These are phyloP conservation scores for Pogonus chalceus DNA, from an alignment of 1,140 invertebrate genomes.

Conservation along the genomic window DNA sequence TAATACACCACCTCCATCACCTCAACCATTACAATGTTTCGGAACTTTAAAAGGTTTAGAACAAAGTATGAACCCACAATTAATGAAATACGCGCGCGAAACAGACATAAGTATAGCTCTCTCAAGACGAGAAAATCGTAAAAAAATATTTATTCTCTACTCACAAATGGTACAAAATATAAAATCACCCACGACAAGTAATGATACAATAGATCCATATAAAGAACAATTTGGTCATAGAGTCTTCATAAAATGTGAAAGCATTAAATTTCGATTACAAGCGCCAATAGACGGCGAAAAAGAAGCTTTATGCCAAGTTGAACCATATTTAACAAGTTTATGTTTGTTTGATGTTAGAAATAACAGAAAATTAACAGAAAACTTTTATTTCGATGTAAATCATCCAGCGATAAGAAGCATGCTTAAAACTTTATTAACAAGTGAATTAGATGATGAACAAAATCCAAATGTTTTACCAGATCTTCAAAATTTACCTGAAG, in stretches of 20 bases:
- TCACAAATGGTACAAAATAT: conserved; percentile 25
- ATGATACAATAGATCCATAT: conserved; percentile 48
- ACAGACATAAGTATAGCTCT: conserved; percentile 76
- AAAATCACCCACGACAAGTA: conserved; percentile 21
- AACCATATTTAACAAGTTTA: conserved; percentile 82
- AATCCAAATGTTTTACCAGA: conserved; percentile 22
- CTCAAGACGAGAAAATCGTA: conserved; percentile 63
- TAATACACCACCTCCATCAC: conserved; percentile 46
- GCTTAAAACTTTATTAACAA: conserved; percentile 34
- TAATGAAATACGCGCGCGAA: conserved; percentile 82
- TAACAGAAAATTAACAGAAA: conserved; percentile 81
- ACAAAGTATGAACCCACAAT: conserved; percentile 81
- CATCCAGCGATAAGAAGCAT: conserved; percentile 49
- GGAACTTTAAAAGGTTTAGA: conserved; percentile 78
- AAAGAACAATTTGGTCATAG: conserved; percentile 78
- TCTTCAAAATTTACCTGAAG: conserved; percentile 45
- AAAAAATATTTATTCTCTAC: conserved; percentile 51
- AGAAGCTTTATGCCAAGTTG: conserved; percentile 72
- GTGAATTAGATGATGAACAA: conserved; percentile 13
- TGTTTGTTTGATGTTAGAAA: conserved; percentile 78
- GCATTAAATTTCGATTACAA: conserved; percentile 71
- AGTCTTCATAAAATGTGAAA: conserved; percentile 72
- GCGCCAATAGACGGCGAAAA: conserved; percentile 66
- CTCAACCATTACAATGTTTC: conserved; percentile 40
- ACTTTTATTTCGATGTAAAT: conserved; percentile 88